These are phyloP conservation scores for Cynoglossus semilaevis DNA, from an alignment of 2,113 vertebrate species.

Conservation along the genomic window DNA sequence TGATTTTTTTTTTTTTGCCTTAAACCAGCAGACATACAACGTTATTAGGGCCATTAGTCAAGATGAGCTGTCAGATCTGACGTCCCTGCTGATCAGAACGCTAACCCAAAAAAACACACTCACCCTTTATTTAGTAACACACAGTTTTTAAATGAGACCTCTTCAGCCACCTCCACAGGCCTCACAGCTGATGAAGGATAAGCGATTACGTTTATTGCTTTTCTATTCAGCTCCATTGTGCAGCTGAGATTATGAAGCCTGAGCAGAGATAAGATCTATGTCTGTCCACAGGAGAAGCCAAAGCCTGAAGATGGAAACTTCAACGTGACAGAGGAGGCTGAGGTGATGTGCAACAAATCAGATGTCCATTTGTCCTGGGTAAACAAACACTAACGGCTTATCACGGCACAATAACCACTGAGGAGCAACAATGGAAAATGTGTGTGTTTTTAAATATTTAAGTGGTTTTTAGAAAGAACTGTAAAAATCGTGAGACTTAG, in stretches of 20 bases:
- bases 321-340: conserved; percentile 19
- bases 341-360: conserved; percentile 19
- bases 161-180: neutral
- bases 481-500: no score
- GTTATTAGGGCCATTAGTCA: neutral
- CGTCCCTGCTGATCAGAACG: neutral
- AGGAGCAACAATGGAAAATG: neutral
- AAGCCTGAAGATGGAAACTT: conserved; percentile 34
- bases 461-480: no score
- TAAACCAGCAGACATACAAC: neutral
- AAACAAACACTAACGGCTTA: conserved; percentile 17
- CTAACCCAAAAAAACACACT: conserved; percentile 3
- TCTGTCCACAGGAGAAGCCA: conserved; percentile 22
- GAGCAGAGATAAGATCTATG: conserved; percentile 35
- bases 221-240: conserved; percentile 32
- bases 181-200: conserved; percentile 22
- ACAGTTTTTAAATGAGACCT: neutral
- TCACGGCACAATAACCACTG: neutral
- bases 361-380: conserved; percentile 44
- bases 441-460: no score
- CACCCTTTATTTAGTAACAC: conserved; percentile 1
- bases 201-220: conserved; percentile 38
- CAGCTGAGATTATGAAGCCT: conserved; percentile 6
- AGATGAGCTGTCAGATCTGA: neutral
- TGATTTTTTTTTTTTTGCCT: neutral